A percentile compares a stretch with the other conserved stretches of the same genome.
phyloP scores from a whole-genome alignment of 2,797 vertebrate species.

The Menidia menidia region DNA sequence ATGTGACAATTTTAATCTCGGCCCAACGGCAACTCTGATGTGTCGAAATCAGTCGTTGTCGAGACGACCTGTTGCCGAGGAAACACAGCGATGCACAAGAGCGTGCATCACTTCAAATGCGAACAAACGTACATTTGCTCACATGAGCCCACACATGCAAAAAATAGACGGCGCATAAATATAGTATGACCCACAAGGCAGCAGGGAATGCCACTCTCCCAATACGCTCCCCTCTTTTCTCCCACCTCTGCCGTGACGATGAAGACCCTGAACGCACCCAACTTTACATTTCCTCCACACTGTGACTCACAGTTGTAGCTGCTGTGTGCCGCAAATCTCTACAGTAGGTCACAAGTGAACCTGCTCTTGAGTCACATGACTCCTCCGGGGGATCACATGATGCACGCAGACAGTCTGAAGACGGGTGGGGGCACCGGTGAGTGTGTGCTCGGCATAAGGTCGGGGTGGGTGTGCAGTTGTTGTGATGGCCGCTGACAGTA shows the following conservation, averaged over 20 bases:
- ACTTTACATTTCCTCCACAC: constrained; percentile 44
- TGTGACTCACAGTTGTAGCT: constrained; percentile 53
- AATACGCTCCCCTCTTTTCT: constrained; percentile 5
- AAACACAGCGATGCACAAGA: constrained; percentile 49
- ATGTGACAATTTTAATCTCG: constrained; percentile 29
- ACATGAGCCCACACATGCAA: constrained; percentile 30
- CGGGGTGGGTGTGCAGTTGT: constrained; percentile 32
- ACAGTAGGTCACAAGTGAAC: constrained; percentile 70
- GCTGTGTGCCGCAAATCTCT: constrained; percentile 17
- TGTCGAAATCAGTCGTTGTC: constrained; percentile 36
- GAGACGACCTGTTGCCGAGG: constrained; percentile 73
- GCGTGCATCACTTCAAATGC: constrained; percentile 36
- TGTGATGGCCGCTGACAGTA: constrained; percentile 49
- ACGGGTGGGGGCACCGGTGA: background rate
- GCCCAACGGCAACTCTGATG: constrained; percentile 33
- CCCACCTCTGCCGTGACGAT: constrained; percentile 45
- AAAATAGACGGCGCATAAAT: constrained; percentile 34
- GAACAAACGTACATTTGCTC: constrained; percentile 22
- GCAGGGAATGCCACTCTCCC: constrained; percentile 1
- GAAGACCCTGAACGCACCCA: constrained; percentile 35
- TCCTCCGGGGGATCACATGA: constrained; percentile 43
- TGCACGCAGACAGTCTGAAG: constrained; percentile 11
- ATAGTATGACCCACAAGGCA: constrained; percentile 33
- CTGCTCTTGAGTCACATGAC: constrained; percentile 56
- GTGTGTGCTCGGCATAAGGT: constrained; percentile 3